These are phyloP conservation scores for Mastacembelus armatus DNA, from an alignment of 2,797 vertebrate species.

Conservation along the genomic window DNA sequence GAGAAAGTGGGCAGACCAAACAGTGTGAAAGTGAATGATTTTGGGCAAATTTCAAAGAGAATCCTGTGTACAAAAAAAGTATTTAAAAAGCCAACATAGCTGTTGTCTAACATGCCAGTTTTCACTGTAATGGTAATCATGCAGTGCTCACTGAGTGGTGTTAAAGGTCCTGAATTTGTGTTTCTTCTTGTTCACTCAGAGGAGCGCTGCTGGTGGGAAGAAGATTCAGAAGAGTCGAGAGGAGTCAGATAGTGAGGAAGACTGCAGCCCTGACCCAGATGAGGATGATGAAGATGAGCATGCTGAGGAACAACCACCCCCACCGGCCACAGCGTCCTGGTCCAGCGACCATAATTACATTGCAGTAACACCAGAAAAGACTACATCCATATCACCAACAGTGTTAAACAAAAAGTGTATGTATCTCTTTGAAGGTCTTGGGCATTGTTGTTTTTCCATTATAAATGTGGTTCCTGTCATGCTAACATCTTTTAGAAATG, in stretches of 20 bases:
- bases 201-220: conserved; percentile 39
- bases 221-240: conserved; percentile 64
- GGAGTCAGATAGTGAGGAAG: conserved; percentile 75
- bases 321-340: conserved; percentile 92
- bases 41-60: too few species aligned
- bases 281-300: conserved; percentile 81
- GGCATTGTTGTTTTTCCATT: conserved; percentile 47
- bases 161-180: conserved; percentile 39
- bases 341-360: conserved; percentile 99
- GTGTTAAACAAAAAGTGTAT: conserved; percentile 99
- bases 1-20: background rate
- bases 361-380: conserved; percentile 99
- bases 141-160: background rate
- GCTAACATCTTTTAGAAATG: conserved; percentile 50
- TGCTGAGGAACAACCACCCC: conserved; percentile 81
- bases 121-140: background rate
- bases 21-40: too few species aligned
- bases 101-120: background rate
- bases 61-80: too few species aligned
- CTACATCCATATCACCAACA: conserved; percentile 94
- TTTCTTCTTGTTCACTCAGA: conserved; percentile 57
- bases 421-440: conserved; percentile 91
- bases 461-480: conserved; percentile 60
- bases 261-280: conserved; percentile 66
- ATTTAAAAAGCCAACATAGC: background rate